Conservation (phyloP, 2,888 invertebrate species). For the Cetonia aurata region DNA sequence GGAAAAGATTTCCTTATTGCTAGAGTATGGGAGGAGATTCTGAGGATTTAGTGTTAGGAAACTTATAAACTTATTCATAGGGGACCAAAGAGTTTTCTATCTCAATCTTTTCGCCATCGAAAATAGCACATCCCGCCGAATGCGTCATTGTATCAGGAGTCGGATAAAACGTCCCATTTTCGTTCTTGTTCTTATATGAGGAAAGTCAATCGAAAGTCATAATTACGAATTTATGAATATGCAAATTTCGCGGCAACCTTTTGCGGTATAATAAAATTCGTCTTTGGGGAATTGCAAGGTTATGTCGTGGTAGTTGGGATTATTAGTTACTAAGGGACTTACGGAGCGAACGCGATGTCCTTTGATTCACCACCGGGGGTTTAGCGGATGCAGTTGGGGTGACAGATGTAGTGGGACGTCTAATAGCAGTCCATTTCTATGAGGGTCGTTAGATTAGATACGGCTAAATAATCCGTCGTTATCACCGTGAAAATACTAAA, state of each 20-base stretch:
- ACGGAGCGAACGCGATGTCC: not conserved
- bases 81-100: conserved; percentile 13
- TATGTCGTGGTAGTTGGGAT: conserved; percentile 33
- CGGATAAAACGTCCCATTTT: not conserved
- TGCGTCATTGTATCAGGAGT: not conserved
- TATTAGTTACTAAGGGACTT: conserved; percentile 21
- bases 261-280: conserved; percentile 25
- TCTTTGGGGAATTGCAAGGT: conserved; percentile 25
- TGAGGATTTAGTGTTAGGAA: conserved; percentile 57
- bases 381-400: conserved; percentile 13
- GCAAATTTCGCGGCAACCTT: conserved; percentile 26
- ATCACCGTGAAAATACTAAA: too few relatives aligned
- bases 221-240: conserved; percentile 34
- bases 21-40: conserved; percentile 58
- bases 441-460: conserved; percentile 26
- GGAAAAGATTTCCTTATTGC: conserved; percentile 58
- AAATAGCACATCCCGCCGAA: conserved; percentile 17
- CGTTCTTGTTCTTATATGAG: not conserved
- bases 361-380: conserved; percentile 25
- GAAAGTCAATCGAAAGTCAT: conserved; percentile 24
- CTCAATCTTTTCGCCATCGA: conserved; percentile 34
- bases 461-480: conserved; percentile 35
- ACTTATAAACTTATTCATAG: conserved; percentile 56
- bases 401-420: conserved; percentile 3
- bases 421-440: conserved; percentile 5